Percentiles rank a stretch among this genome's conserved stretches.
Conservation (phyloP, 2,113 vertebrate species). For the Eurypyga helias region DNA sequence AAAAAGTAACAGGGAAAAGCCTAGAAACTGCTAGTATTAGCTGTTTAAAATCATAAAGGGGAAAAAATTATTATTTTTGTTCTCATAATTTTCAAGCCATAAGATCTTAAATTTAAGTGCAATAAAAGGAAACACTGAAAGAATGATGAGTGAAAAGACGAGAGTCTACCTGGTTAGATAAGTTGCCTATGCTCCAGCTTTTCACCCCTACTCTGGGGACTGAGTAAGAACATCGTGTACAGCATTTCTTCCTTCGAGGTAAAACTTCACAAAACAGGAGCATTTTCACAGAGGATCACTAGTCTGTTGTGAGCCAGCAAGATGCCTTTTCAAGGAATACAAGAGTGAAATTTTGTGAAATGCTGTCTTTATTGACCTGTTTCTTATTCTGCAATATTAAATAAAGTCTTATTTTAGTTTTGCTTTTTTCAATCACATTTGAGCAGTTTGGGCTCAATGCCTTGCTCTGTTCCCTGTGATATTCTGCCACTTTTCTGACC, state of each 20-base stretch:
- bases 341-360: not conserved
- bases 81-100: not conserved
- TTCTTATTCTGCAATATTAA: not conserved
- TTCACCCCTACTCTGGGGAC: not conserved
- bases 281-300: not conserved
- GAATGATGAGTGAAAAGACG: not conserved
- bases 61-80: not conserved
- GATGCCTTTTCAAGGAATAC: not conserved
- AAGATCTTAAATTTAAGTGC: not conserved
- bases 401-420: not conserved
- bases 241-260: not conserved
- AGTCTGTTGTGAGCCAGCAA: not conserved
- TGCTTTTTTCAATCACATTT: not conserved
- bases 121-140: not conserved
- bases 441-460: fast-evolving
- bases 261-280: not conserved
- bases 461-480: not conserved
- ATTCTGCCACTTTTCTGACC: not conserved
- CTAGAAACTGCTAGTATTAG: not conserved
- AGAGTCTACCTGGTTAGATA: not conserved
- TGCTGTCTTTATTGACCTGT: not conserved
- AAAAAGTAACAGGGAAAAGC: not conserved
- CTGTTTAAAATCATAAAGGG: not conserved
- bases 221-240: not conserved
- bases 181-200: not conserved